Evolutionary conservation across 2,113 vertebrate species (phyloP).

Genomic region (Esox niger): DNA sequence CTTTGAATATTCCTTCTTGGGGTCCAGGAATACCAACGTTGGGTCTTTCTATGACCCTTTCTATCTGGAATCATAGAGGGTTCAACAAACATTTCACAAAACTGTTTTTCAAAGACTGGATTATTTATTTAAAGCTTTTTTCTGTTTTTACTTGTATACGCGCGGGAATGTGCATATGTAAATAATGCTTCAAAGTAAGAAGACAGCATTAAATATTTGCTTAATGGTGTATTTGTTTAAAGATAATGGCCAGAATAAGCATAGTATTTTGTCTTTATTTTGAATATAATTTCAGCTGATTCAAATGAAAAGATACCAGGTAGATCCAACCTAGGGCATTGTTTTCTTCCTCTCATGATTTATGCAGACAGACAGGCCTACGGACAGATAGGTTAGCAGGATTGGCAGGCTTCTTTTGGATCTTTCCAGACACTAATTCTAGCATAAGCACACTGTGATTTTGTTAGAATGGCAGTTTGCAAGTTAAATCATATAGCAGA

Average conservation of each 20-base stretch:
- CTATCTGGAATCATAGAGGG: too few relatives aligned
- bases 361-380: background rate
- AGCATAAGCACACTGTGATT: slow-evolving; percentile 21
- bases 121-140: background rate
- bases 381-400: background rate
- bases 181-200: background rate
- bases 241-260: background rate
- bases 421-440: slow-evolving; percentile 8
- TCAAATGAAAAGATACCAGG: background rate
- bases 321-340: background rate
- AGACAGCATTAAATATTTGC: background rate
- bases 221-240: background rate
- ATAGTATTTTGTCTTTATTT: too few relatives aligned
- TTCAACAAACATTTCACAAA: too few relatives aligned
- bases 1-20: too few relatives aligned
- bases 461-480: background rate
- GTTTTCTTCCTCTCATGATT: background rate
- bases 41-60: too few relatives aligned
- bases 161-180: background rate
- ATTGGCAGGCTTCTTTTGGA: background rate
- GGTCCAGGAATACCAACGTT: too few relatives aligned
- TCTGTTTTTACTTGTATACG: background rate
- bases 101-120: background rate
- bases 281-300: background rate
- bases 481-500: slow-evolving; percentile 16